Evolutionary conservation across 53 echinoderm and acorn worm genomes (phyloP).

Genomic region (Arbacia lixula): DNA sequence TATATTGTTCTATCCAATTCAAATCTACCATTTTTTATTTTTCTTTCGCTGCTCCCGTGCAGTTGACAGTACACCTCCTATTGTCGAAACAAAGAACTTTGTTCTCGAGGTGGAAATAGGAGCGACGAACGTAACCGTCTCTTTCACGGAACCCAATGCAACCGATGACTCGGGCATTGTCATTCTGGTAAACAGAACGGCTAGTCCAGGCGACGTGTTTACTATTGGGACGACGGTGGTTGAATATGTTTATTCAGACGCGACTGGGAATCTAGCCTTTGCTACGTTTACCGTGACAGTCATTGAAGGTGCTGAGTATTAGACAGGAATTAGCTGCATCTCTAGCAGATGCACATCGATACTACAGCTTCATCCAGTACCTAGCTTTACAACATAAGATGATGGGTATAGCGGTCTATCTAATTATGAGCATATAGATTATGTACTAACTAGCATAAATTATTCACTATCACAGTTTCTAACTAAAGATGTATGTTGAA

Average conservation of each 20-base stretch:
- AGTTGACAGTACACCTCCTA: conserved; percentile 19
- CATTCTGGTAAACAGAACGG: background rate
- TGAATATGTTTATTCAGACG: conserved; percentile 45
- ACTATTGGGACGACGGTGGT: conserved; percentile 58
- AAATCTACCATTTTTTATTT: too few relatives aligned
- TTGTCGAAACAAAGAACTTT: too few relatives aligned
- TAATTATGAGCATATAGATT: too few relatives aligned
- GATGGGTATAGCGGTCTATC: too few relatives aligned
- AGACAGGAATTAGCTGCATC: background rate
- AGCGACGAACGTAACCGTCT: background rate
- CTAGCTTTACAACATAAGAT: too few relatives aligned
- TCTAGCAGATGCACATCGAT: background rate
- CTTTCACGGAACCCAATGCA: background rate
- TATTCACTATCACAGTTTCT: too few relatives aligned
- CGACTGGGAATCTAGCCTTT: background rate
- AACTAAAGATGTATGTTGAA: too few relatives aligned
- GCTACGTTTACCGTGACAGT: conserved; percentile 8
- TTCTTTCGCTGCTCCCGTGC: background rate
- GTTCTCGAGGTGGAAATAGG: conserved; percentile 15
- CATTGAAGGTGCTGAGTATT: background rate
- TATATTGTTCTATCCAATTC: background rate
- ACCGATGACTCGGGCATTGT: conserved; percentile 15
- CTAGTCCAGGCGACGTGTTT: background rate
- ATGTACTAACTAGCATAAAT: too few relatives aligned
- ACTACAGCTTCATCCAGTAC: too few relatives aligned